These are phyloP conservation scores for Origma solitaria DNA, from an alignment of 2,113 vertebrate genomes.

Conservation along the genomic window DNA sequence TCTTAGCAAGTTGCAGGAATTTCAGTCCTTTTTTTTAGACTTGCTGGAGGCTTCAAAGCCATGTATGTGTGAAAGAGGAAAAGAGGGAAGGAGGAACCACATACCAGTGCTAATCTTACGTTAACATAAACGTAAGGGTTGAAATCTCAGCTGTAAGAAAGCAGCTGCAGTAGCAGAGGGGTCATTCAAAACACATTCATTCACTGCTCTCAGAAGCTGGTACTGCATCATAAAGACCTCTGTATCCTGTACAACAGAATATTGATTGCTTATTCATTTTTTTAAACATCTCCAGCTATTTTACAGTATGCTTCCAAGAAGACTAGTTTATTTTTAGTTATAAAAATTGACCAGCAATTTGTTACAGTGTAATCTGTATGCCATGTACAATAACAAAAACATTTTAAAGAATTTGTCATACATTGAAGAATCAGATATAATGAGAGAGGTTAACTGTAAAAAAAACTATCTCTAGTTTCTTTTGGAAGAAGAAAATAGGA, in stretches of 20 bases:
- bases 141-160: neutral
- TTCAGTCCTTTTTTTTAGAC: neutral
- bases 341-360: neutral
- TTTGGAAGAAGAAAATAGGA: neutral
- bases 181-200: neutral
- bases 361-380: neutral
- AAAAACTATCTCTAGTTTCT: neutral
- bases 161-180: neutral
- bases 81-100: neutral
- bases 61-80: neutral
- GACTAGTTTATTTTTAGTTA: neutral
- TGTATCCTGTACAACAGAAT: neutral
- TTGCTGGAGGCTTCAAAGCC: neutral
- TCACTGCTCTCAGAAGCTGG: neutral
- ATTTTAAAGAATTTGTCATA: neutral
- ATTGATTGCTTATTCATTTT: neutral
- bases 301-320: neutral
- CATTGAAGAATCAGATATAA: neutral
- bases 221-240: neutral
- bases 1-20: conserved; percentile 7
- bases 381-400: neutral
- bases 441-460: neutral
- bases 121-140: neutral
- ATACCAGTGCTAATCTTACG: neutral
- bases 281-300: neutral